Evolutionary conservation across 2,113 vertebrate species (phyloP).

Genomic region (Apodemus speciosus): DNA sequence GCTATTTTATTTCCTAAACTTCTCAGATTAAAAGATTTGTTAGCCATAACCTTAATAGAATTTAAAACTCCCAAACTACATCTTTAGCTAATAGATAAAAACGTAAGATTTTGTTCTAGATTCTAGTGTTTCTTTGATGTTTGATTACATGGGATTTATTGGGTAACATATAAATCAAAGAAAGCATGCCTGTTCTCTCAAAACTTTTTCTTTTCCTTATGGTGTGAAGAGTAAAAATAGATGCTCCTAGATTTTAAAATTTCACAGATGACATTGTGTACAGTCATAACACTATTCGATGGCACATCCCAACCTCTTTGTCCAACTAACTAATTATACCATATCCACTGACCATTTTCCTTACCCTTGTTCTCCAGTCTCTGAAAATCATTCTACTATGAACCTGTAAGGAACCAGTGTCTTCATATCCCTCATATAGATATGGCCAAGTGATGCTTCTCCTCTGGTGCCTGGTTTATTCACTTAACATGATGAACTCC

Average conservation of each 20-base stretch:
- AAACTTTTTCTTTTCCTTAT: background rate
- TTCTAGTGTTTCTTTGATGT: background rate
- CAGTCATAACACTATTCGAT: background rate
- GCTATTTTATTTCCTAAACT: conserved; percentile 37
- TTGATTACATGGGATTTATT: background rate
- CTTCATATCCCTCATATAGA: background rate
- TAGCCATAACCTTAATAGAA: conserved; percentile 22
- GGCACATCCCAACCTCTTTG: background rate
- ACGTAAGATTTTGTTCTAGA: background rate
- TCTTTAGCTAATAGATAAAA: background rate
- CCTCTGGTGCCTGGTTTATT: background rate
- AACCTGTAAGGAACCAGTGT: background rate
- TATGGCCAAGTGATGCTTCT: background rate
- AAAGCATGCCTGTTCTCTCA: background rate
- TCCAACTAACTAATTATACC: background rate
- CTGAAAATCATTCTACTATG: background rate
- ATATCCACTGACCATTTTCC: background rate
- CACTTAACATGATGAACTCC: background rate
- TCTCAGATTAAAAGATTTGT: conserved; percentile 33
- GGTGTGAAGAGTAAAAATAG: background rate
- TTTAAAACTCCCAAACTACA: background rate
- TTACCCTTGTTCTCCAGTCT: background rate
- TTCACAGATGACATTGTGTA: background rate
- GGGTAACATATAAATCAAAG: background rate
- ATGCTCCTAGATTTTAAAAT: background rate